Evolutionary conservation across 2,797 vertebrate genomes (phyloP).

Genomic region (Staurois parvus): DNA sequence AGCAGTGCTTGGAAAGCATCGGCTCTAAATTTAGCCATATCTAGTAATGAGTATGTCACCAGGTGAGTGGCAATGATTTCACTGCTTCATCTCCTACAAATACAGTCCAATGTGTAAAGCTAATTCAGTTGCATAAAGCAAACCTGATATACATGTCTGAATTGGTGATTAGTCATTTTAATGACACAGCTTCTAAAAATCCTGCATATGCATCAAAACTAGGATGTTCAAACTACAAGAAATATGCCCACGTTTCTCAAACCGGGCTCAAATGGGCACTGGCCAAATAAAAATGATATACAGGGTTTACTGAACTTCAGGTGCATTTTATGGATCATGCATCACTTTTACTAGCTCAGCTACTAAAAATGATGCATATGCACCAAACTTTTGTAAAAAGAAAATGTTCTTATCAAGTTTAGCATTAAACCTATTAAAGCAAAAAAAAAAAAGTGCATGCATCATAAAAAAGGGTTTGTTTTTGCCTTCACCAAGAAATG

Average conservation of each 20-base stretch:
- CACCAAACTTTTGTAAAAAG: conserved; percentile 52
- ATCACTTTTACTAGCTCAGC: conserved; percentile 55
- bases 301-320: conserved; percentile 50
- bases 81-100: not conserved
- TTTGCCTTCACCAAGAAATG: not conserved
- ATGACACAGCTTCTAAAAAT: conserved; percentile 31
- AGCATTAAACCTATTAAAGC: conserved; percentile 19
- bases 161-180: conserved; percentile 53
- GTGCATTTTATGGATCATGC: conserved; percentile 57
- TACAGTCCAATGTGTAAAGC: conserved; percentile 3
- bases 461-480: conserved; percentile 1
- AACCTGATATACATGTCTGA: conserved; percentile 23
- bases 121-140: conserved; percentile 30
- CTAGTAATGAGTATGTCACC: not conserved
- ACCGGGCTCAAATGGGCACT: conserved; percentile 43
- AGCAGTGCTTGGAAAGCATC: not conserved
- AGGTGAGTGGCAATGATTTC: not conserved
- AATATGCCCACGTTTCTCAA: conserved; percentile 36
- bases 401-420: conserved; percentile 37
- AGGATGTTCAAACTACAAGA: conserved; percentile 4
- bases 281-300: conserved; percentile 56
- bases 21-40: not conserved
- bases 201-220: conserved; percentile 33
- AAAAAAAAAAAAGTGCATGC: not conserved
- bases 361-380: conserved; percentile 62